Evolutionary conservation across 2,797 vertebrate species (phyloP), one percentile per base, ranked within the genome.

Genomic region (Cuculus canorus): DNA sequence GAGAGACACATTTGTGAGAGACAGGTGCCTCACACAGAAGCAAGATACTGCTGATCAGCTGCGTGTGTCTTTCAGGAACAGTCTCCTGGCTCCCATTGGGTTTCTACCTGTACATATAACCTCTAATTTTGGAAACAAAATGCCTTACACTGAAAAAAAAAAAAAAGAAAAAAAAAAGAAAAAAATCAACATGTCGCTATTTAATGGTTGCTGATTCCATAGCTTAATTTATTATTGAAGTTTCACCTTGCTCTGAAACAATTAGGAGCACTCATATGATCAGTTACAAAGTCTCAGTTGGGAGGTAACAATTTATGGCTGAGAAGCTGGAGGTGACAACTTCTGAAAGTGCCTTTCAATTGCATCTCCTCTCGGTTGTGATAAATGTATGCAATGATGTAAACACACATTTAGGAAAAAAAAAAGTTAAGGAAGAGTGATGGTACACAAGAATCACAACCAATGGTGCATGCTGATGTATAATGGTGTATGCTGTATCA

Each of bases 241-340:
- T 92, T 94, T 92, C 89, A 96, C 96, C 96, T 96, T 95, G 92
- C 78, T 92, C 60, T 91, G 96, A 95, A 95, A 95, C 92, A 95
- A 95, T 96, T 94, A 96, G 48, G 72, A 89, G 37, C 0, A 1
- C 48, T 95, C 82, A 92, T 85, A 87, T 95, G 95, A 96, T 91
- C 95, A 95, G 91, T 89, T 93, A 93, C 71, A 43, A 89, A 88
- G 81, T 93, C 96, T 95, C 95, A 93, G 13, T 2, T 96, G 95
- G 89, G 92, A 95, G 76, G 92, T 60, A 95, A 76, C 88, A 84
- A 96, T 94, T 96, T 91, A 91, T 92, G 71, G 52, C 84, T 87
- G 86, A 92, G 89, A 87, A 94, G 81, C 75, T 92, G 68, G 71
- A 95, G 72, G 66, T 93, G 83, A 93, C 63, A 88, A 89, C 56